phyloP scores from a whole-genome alignment of 2,113 vertebrate species.

The Passer montanus region DNA sequence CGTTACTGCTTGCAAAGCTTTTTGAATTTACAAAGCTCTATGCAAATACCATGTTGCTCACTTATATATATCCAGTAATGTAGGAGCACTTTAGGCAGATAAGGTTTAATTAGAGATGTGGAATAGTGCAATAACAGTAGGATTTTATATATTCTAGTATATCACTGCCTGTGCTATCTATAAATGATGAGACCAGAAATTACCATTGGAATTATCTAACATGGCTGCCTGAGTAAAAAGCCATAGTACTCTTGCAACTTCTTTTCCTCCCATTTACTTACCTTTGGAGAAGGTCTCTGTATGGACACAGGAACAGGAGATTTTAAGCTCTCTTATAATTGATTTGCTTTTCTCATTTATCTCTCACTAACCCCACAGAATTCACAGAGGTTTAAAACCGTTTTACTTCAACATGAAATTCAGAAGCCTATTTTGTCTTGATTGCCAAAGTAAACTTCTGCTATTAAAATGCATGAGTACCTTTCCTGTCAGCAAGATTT shows the following conservation, averaged over 20 bases:
- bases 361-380: neutral
- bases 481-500: neutral
- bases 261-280: neutral
- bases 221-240: neutral
- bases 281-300: neutral
- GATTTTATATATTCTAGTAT: neutral
- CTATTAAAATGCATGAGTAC: neutral
- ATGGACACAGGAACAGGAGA: neutral
- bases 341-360: neutral
- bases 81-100: neutral
- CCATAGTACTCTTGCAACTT: neutral
- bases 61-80: neutral
- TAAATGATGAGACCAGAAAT: conserved; percentile 5
- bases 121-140: neutral
- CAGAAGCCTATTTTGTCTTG: neutral
- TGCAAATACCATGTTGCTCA: conserved; percentile 28
- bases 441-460: neutral
- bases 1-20: neutral
- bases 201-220: neutral
- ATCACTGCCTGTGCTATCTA: neutral
- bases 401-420: neutral
- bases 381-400: neutral
- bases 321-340: neutral
- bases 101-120: conserved; percentile 46
- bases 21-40: conserved; percentile 12